Conservation (phyloP, 2,888 invertebrate species). For the Chrysolina oricalcia region DNA sequence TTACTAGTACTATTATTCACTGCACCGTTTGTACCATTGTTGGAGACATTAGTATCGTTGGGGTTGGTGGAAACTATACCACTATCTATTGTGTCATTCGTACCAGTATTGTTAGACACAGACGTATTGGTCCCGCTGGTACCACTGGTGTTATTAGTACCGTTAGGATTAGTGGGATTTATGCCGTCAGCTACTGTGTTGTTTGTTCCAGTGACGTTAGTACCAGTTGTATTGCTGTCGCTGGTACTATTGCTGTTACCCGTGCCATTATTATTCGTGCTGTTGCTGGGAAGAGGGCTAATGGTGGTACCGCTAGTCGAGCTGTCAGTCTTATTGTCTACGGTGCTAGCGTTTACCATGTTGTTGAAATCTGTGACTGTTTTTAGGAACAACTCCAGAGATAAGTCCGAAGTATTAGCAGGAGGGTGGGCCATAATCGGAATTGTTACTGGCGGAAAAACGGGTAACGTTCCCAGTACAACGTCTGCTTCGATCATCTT, state of each 20-base stretch:
- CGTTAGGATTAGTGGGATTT: no score
- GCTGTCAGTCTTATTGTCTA: neutral
- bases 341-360: neutral
- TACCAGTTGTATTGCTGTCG: neutral
- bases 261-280: neutral
- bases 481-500: conserved; percentile 93
- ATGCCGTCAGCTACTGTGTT: no score
- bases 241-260: neutral
- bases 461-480: conserved; percentile 77
- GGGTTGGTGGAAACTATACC: neutral
- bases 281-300: neutral
- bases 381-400: conserved; percentile 81
- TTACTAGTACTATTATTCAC: neutral
- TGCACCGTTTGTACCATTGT: neutral
- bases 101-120: no score
- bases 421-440: conserved; percentile 95
- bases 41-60: neutral
- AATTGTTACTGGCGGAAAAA: conserved; percentile 68
- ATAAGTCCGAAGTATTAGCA: conserved; percentile 80
- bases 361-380: conserved; percentile 42
- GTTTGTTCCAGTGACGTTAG: no score
- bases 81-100: no score
- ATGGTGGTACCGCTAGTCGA: neutral
- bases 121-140: neutral
- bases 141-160: neutral